Evolutionary conservation across 2,113 vertebrate species (phyloP), one percentile per base, ranked within the genome.

Genomic region (Canis aureus): DNA sequence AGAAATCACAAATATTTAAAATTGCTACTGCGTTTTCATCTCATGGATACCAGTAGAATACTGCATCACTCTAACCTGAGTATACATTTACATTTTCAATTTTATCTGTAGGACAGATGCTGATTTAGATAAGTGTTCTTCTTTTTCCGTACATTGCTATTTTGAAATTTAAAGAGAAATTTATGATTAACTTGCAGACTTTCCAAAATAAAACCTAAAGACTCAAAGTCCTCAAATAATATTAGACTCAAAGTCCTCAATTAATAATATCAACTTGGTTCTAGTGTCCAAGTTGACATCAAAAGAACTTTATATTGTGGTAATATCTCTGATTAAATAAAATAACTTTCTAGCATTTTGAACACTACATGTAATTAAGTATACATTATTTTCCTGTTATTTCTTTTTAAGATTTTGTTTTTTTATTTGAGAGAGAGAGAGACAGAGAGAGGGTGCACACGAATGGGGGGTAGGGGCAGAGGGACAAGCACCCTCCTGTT

Each of bases 1-100:
- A 79, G 60, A 67, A 43, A 94, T 91, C 16, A 73, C 73, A 49
- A 29, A 91, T 89, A 17, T 91, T 96, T 91, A 49, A 59, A 84
- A 67, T 88, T 35, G 8, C 57, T 95, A 25, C 32, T 71, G n/a
- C 82, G 60, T 55, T 88, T 96, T 60, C 19, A 59, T 91, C 13
- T 51, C 1, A 1, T 89, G 49, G 35, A 35, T 91, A 19, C 60
- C 29, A 53, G 23, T 62, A 82, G 25, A 76, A 78, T 38, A 43
- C 11, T 51, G 27, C 29, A 29, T 49, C 76, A 53, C 79, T 79
- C 43, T 74, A 86, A 86, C 67, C 4, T 7, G 10, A 90, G 5
- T 93, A 80, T 81, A n/a, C 84, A 95, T 62, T 94, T 94, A 60
- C 57, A 90, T 89, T 92, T 97, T n/a, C 43, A 96, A 22, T 92